Percentiles rank a stretch among this genome's conserved stretches.
These are phyloP conservation scores for Xenus cinereus DNA, from an alignment of 2,113 vertebrate species.

Conservation along the genomic window DNA sequence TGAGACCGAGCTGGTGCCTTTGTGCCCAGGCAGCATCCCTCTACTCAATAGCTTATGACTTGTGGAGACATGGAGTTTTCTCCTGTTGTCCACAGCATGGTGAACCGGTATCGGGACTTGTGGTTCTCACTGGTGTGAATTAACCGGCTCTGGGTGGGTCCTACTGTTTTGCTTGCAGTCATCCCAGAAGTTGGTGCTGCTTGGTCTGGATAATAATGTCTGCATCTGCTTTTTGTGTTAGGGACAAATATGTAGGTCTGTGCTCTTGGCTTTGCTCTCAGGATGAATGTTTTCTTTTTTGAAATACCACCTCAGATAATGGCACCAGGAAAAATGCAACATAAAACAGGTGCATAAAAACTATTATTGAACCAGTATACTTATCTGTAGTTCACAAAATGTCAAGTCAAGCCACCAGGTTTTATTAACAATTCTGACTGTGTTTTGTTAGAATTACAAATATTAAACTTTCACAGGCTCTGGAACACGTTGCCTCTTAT, in stretches of 20 bases:
- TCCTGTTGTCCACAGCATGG: neutral
- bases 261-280: neutral
- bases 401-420: slow-evolving; percentile 15
- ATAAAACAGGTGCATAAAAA: slow-evolving; percentile 20
- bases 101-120: neutral
- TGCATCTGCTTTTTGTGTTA: neutral
- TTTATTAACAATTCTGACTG: slow-evolving; percentile 37
- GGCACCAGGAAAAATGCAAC: neutral
- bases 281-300: neutral
- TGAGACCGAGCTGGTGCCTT: neutral
- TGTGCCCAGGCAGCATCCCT: neutral
- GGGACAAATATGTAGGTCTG: neutral
- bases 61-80: neutral
- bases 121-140: neutral
- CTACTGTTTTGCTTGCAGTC: neutral
- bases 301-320: neutral
- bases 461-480: slow-evolving; percentile 19
- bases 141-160: neutral
- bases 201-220: neutral
- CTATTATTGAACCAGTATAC: neutral
- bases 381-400: slow-evolving; percentile 37
- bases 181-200: neutral
- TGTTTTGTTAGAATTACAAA: slow-evolving; percentile 55
- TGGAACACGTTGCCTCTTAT: neutral
- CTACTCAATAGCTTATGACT: neutral